Evolutionary conservation across 2,888 invertebrate genomes (phyloP).

Genomic region (Drosophila prostipennis): DNA sequence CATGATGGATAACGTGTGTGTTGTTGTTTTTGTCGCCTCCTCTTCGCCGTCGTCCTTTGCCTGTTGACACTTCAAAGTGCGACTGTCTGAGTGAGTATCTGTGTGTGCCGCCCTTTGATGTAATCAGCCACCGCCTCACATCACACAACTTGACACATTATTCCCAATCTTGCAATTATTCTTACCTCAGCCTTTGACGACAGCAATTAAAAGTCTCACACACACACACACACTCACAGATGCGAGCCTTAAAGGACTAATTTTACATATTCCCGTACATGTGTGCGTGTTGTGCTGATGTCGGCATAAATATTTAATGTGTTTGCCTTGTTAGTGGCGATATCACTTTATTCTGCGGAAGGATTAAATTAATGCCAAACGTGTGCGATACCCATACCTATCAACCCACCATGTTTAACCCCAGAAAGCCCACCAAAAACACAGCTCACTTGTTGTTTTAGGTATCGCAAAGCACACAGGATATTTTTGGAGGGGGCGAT

Average conservation of each 20-base stretch:
- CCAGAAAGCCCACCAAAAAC: constrained; percentile 21
- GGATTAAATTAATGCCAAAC: constrained; percentile 81
- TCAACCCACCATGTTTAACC: constrained; percentile 2
- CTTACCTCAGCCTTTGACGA: constrained; percentile 78
- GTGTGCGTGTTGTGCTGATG: constrained; percentile 47
- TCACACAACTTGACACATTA: constrained; percentile 73
- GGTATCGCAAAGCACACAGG: constrained; percentile 48
- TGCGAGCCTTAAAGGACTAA: constrained; percentile 52
- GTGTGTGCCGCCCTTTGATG: constrained; percentile 51
- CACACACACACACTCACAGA: constrained; percentile 10
- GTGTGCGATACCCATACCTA: constrained; percentile 52
- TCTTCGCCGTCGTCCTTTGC: constrained; percentile 43
- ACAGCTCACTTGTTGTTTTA: constrained; percentile 55
- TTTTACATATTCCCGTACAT: constrained; percentile 46
- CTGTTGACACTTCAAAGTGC: constrained; percentile 81
- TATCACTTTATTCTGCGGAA: constrained; percentile 83
- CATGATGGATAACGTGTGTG: constrained; percentile 79
- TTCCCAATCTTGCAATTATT: constrained; percentile 80
- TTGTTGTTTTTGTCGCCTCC: constrained; percentile 34
- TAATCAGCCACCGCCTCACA: constrained; percentile 49
- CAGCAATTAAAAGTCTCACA: constrained; percentile 68
- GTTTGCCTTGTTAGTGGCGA: constrained; percentile 81
- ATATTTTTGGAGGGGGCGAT: neutral
- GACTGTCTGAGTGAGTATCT: constrained; percentile 29
- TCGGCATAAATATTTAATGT: constrained; percentile 73